These are phyloP conservation scores for Scomber scombrus DNA, from an alignment of 2,113 vertebrate species.

Conservation along the genomic window DNA sequence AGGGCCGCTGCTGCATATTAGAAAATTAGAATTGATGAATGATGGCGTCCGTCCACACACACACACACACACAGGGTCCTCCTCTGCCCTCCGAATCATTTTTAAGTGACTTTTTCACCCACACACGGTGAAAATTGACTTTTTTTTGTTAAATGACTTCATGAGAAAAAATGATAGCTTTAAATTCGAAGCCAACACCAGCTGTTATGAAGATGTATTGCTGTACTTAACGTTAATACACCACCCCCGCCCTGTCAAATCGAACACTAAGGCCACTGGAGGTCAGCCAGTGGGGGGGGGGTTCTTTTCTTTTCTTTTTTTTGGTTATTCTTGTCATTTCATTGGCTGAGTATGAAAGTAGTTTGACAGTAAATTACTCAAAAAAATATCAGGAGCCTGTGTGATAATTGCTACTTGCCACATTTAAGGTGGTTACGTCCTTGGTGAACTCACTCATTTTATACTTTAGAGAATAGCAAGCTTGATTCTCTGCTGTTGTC, in stretches of 20 bases:
- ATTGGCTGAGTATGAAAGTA: conserved; percentile 35
- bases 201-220: conserved; percentile 81
- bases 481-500: neutral
- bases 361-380: conserved; percentile 28
- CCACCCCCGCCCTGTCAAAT: conserved; percentile 41
- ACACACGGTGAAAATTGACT: conserved; percentile 55
- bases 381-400: conserved; percentile 20
- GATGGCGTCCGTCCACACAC: conserved; percentile 54
- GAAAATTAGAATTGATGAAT: conserved; percentile 74
- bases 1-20: conserved; percentile 68
- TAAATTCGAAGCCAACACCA: conserved; percentile 70
- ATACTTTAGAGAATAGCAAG: neutral
- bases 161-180: conserved; percentile 71
- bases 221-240: conserved; percentile 70
- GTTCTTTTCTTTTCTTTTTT: neutral
- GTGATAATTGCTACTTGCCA: conserved; percentile 29
- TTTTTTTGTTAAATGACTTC: conserved; percentile 74
- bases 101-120: conserved; percentile 66
- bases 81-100: conserved; percentile 69
- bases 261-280: conserved; percentile 46
- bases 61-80: conserved; percentile 18
- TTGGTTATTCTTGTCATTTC: conserved; percentile 49
- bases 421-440: conserved; percentile 20
- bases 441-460: neutral
- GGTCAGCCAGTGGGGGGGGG: conserved; percentile 44